phyloP scores from a whole-genome alignment of 2,888 invertebrate genomes.

The Ophion costatus region DNA sequence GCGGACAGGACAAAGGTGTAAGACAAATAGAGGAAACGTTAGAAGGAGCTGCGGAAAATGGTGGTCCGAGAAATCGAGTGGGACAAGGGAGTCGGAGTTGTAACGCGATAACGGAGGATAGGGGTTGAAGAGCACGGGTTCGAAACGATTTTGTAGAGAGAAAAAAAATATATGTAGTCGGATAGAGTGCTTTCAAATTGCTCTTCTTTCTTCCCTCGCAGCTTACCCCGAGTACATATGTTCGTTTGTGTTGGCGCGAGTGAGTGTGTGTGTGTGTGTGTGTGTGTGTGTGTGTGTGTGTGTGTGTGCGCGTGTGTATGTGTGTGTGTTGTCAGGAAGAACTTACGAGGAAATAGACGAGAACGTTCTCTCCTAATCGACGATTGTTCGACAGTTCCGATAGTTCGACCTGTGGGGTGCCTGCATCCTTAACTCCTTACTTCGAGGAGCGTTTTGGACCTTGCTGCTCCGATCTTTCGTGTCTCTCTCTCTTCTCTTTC shows the following conservation, averaged over 20 bases:
- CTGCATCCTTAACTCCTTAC: constrained; percentile 45
- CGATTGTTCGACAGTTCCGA: constrained; percentile 65
- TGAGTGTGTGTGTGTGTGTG: not conserved
- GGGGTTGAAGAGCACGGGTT: constrained; percentile 58
- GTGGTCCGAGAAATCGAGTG: constrained; percentile 51
- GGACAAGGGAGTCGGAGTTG: constrained; percentile 43
- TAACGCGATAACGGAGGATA: constrained; percentile 60
- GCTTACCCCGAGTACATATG: not conserved
- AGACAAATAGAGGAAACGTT: constrained; percentile 28
- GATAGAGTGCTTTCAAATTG: constrained; percentile 66
- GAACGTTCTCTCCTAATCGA: constrained; percentile 61
- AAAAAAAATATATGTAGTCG: constrained; percentile 44
- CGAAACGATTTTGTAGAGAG: constrained; percentile 46
- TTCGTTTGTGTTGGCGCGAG: not conserved
- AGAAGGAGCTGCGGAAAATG: constrained; percentile 19
- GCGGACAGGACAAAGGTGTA: constrained; percentile 8
- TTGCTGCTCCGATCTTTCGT: not conserved
- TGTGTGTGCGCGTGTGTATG: not conserved
- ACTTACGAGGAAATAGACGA: constrained; percentile 34
- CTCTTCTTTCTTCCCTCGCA: constrained; percentile 56
- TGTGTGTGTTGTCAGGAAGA: not conserved
- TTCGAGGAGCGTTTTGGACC: constrained; percentile 29
- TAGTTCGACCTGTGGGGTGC: constrained; percentile 44
- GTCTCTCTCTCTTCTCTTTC: constrained; percentile 13
- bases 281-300: not conserved